Evolutionary conservation across 2,888 invertebrate genomes (phyloP), one percentile per base, ranked within the genome.

Genomic region (Hirtodrosophila alboralis): DNA sequence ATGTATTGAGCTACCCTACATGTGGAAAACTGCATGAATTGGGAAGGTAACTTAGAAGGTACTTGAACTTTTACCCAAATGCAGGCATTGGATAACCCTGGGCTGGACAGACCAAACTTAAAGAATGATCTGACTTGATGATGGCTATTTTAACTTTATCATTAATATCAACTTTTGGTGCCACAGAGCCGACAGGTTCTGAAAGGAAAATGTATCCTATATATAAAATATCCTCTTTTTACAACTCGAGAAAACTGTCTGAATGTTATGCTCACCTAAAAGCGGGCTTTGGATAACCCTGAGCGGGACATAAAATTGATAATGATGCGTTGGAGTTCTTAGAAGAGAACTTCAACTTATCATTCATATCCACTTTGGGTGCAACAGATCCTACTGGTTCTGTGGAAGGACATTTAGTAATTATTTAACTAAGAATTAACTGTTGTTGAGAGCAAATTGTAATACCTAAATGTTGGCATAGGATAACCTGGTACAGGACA

Each of bases 61-160:
- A 68, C 53, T 69, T 67, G 59, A 67, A 34, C 41, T 1, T 21
- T 70, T 75, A 84, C 81, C 84, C 85, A 87, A 85, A 87, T 7
- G 79, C 78, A 0, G 89, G 89, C 71, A 88, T 91, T 56, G 93
- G 93, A 89, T 91, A 93, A 38, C 94, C 95, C 91, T 95, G 95
- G 48, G 94, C 94, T 54, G 94, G 94, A 87, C 95, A 95, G 75
- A 93, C 92, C 77, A 95, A 92, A 44, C 94, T 92, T 79, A 93
- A 84, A 30, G 91, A 91, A 41, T 88, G 73, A 14, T 83, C 86
- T 26, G 79, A 77, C 65, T 74, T 57, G 41, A 83, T 84, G 12
- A 86, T 87, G 3, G 89, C 72, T 61, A 89, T 87, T 53, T 87
- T 86, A 16, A 89, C 79, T 78, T 90, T 91, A 64, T 92, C 92